These are phyloP conservation scores for Uloborus diversus DNA, from an alignment of 1,140 invertebrate genomes.

Conservation along the genomic window DNA sequence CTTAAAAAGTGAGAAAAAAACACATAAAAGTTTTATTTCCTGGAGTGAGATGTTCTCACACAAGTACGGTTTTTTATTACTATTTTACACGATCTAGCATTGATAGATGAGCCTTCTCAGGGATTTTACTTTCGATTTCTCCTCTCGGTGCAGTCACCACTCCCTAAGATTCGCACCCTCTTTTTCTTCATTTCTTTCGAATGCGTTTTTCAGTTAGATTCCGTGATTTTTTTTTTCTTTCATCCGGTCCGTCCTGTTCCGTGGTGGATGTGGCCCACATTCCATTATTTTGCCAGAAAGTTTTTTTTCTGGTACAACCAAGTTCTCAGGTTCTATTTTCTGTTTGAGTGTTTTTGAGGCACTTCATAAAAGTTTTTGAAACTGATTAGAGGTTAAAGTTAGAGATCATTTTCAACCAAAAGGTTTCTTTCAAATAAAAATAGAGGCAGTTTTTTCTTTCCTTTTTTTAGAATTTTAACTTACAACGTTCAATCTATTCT, in stretches of 20 bases:
- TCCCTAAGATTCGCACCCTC: neutral
- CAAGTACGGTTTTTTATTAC: neutral
- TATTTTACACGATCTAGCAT: neutral
- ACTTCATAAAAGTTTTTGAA: too few species aligned
- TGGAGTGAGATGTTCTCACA: neutral
- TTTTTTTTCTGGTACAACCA: neutral
- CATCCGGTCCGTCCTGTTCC: neutral
- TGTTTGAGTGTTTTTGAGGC: too few species aligned
- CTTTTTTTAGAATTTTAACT: too few species aligned
- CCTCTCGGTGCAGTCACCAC: neutral
- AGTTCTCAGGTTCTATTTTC: neutral
- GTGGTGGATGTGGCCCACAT: neutral
- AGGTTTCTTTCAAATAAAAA: too few species aligned
- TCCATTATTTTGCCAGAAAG: neutral
- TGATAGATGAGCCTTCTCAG: neutral
- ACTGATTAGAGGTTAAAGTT: too few species aligned
- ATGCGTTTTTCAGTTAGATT: neutral
- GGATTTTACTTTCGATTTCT: conserved; percentile 8
- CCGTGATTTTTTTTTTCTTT: neutral
- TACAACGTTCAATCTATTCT: too few species aligned
- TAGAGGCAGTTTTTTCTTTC: too few species aligned
- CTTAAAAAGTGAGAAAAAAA: conserved; percentile 2
- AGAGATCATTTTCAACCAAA: too few species aligned
- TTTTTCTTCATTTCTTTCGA: neutral
- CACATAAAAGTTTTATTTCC: neutral